Evolutionary conservation across 2,888 invertebrate species (phyloP).

Genomic region (Candidula unifasciata): DNA sequence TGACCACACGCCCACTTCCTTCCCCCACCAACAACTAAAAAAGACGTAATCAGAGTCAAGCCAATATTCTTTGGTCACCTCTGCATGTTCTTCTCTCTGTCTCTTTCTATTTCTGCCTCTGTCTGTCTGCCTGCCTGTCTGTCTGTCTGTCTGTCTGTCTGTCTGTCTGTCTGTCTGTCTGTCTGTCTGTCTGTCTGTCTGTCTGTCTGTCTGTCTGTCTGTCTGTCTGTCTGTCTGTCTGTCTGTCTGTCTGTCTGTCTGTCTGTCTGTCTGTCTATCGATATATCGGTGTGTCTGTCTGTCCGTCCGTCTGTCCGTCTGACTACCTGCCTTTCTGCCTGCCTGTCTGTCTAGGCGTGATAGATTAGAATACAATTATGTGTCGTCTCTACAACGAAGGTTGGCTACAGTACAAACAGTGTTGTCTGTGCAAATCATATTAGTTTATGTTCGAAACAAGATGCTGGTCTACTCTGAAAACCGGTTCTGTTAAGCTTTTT

Average conservation of each 20-base stretch:
- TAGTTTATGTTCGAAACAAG: no score
- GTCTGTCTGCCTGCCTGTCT: neutral
- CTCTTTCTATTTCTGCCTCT: neutral
- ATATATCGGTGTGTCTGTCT: neutral
- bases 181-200: neutral
- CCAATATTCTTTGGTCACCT: no score
- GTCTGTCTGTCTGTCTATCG: neutral
- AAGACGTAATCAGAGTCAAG: no score
- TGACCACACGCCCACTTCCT: no score
- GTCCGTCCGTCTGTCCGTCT: neutral
- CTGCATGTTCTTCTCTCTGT: neutral
- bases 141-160: neutral
- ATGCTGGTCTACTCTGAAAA: no score
- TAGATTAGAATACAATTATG: no score
- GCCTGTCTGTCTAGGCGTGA: neutral
- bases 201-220: neutral
- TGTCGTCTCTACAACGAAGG: no score
- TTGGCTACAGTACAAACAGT: no score
- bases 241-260: neutral
- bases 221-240: neutral
- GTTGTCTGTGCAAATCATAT: no score
- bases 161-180: slow-evolving; percentile 8
- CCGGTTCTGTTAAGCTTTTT: no score
- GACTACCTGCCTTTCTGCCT: neutral
- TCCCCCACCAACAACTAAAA: no score